phyloP scores from a whole-genome alignment of 2,888 invertebrate species.

The Cheilosia soror region DNA sequence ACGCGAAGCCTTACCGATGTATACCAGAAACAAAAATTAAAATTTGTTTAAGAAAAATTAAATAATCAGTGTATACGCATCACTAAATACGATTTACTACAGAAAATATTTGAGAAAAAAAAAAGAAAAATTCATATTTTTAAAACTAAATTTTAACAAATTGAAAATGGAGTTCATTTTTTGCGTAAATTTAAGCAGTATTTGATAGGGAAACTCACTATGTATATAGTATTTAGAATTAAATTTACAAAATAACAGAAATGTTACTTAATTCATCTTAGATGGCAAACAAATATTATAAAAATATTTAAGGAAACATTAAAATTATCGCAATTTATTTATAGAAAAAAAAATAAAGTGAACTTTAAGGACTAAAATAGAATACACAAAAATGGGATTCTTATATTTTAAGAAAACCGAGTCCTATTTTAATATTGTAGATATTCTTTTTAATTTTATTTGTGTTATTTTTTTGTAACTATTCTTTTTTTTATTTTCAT shows the following conservation, averaged over 20 bases:
- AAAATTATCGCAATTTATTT: constrained; percentile 67
- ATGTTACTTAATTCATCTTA: constrained; percentile 72
- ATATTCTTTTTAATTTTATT: constrained; percentile 42
- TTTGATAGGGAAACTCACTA: constrained; percentile 63
- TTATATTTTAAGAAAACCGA: constrained; percentile 10
- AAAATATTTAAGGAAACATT: constrained; percentile 22
- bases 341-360: constrained; percentile 46
- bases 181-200: constrained; percentile 58
- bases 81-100: constrained; percentile 79
- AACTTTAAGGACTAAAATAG: constrained; percentile 33
- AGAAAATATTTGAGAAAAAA: constrained; percentile 38
- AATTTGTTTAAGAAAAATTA: constrained; percentile 34
- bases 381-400: constrained; percentile 26
- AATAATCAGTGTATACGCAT: constrained; percentile 75
- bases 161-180: constrained; percentile 30
- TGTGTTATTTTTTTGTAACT: constrained; percentile 42
- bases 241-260: constrained; percentile 64
- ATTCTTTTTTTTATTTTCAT: constrained; percentile 31
- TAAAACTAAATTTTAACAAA: constrained; percentile 34
- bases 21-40: constrained; percentile 79
- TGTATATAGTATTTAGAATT: constrained; percentile 67
- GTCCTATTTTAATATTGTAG: constrained; percentile 53
- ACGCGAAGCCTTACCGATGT: constrained; percentile 84
- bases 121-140: constrained; percentile 48
- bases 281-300: constrained; percentile 62